phyloP scores from a whole-genome alignment of 2,888 invertebrate species.

The Drosophila pseudotakahashii region DNA sequence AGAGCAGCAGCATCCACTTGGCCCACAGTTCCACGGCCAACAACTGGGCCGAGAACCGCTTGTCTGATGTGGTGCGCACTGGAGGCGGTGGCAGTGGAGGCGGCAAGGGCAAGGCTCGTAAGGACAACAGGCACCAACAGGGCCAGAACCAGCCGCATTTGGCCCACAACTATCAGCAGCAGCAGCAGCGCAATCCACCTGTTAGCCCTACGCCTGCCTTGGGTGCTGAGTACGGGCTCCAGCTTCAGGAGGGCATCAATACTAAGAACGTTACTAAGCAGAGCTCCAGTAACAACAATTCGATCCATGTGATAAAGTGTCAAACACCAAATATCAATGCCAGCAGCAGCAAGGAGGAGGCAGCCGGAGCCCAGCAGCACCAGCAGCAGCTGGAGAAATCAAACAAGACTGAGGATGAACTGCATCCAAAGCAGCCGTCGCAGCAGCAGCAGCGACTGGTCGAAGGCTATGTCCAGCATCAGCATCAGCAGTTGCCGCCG shows the following conservation, averaged over 20 bases:
- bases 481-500: conserved; percentile 46
- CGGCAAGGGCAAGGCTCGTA: conserved; percentile 79
- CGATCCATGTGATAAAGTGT: conserved; percentile 85
- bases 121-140: conserved; percentile 73
- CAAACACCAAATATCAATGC: conserved; percentile 83
- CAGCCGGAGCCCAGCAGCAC: conserved; percentile 71
- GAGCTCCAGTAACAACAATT: conserved; percentile 81
- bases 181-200: conserved; percentile 56
- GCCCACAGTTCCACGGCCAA: conserved; percentile 71
- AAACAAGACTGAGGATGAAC: conserved; percentile 86
- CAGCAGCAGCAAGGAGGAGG: conserved; percentile 67
- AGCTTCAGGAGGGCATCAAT: conserved; percentile 85
- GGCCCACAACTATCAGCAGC: conserved; percentile 45
- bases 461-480: conserved; percentile 51
- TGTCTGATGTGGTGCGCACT: conserved; percentile 91
- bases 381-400: conserved; percentile 89
- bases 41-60: conserved; percentile 87
- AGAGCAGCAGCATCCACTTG: conserved; percentile 61
- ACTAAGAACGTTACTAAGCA: conserved; percentile 80
- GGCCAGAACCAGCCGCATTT: conserved; percentile 54
- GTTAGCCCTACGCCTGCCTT: conserved; percentile 71
- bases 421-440: conserved; percentile 70
- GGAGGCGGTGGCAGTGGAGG: conserved; percentile 43
- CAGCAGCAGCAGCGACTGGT: conserved; percentile 52
- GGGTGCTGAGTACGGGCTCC: conserved; percentile 64